phyloP scores from a whole-genome alignment of 2,797 vertebrate genomes.

The Leucoraja ocellata region DNA sequence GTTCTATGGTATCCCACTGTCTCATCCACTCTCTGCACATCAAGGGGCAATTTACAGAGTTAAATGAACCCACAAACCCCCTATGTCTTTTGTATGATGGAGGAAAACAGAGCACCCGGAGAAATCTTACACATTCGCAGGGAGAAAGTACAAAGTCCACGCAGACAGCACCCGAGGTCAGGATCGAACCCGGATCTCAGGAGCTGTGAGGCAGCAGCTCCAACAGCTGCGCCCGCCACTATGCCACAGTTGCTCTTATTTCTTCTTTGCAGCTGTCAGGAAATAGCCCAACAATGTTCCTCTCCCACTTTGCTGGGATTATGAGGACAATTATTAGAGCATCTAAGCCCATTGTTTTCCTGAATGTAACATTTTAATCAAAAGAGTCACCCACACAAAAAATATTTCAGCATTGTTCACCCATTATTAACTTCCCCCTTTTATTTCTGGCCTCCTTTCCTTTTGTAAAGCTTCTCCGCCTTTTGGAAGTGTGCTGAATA shows the following conservation, averaged over 20 bases:
- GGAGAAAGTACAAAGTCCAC: too few relatives aligned
- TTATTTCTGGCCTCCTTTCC: neutral
- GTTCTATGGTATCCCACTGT: too few relatives aligned
- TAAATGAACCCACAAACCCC: too few relatives aligned
- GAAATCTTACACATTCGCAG: too few relatives aligned
- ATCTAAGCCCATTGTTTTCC: neutral
- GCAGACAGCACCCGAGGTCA: too few relatives aligned
- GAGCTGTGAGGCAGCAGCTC: too few relatives aligned
- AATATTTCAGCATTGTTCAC: neutral
- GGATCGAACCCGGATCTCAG: too few relatives aligned
- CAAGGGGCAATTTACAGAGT: too few relatives aligned
- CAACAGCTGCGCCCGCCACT: too few relatives aligned
- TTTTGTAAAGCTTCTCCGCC: neutral
- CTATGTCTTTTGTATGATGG: too few relatives aligned
- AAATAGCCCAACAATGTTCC: neutral
- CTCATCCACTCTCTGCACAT: too few relatives aligned
- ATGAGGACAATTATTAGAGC: neutral
- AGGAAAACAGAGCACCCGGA: too few relatives aligned
- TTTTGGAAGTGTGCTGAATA: neutral
- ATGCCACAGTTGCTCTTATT: neutral
- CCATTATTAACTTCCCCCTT: neutral
- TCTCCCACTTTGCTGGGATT: neutral
- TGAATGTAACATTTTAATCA: conserved; percentile 19
- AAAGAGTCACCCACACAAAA: neutral
- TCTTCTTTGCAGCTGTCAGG: neutral